Conservation (phyloP, 2,888 invertebrate genomes). For the Tenthredo distinguenda region DNA sequence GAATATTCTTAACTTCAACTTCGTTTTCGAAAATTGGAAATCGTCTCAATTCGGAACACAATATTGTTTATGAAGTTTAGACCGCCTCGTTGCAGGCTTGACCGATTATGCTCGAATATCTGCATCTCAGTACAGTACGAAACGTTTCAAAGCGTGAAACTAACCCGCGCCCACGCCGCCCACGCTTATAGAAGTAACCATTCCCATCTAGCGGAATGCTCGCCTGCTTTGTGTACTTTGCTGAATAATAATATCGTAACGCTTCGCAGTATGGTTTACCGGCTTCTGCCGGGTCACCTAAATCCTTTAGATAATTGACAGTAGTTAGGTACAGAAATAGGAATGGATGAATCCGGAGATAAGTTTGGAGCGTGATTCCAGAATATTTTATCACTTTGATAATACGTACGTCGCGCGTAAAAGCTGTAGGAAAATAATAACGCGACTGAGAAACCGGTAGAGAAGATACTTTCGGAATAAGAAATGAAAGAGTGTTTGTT, state of each 20-base stretch:
- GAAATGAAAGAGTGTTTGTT: neutral
- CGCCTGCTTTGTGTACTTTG: neutral
- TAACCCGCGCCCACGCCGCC: conserved; percentile 26
- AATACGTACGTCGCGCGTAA: too few relatives aligned
- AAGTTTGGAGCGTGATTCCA: too few relatives aligned
- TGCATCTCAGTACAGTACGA: neutral
- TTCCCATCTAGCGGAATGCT: conserved; percentile 9
- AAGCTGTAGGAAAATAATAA: too few relatives aligned
- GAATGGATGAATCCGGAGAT: neutral
- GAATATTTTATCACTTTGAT: too few relatives aligned
- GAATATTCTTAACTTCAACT: too few relatives aligned
- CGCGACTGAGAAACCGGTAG: too few relatives aligned
- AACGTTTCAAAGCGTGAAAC: conserved; percentile 36
- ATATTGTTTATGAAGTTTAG: neutral
- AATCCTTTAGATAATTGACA: neutral
- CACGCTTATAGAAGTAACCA: conserved; percentile 31
- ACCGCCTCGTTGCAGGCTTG: neutral
- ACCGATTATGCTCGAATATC: neutral
- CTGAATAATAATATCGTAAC: conserved; percentile 37
- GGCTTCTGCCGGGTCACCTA: conserved; percentile 1
- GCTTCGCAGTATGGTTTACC: conserved; percentile 1
- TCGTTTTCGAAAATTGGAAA: too few relatives aligned
- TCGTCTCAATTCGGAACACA: too few relatives aligned
- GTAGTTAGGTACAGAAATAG: neutral
- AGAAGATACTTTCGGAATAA: neutral